Conservation (phyloP, 1,140 invertebrate species). For the Neuroterus valhalla region DNA sequence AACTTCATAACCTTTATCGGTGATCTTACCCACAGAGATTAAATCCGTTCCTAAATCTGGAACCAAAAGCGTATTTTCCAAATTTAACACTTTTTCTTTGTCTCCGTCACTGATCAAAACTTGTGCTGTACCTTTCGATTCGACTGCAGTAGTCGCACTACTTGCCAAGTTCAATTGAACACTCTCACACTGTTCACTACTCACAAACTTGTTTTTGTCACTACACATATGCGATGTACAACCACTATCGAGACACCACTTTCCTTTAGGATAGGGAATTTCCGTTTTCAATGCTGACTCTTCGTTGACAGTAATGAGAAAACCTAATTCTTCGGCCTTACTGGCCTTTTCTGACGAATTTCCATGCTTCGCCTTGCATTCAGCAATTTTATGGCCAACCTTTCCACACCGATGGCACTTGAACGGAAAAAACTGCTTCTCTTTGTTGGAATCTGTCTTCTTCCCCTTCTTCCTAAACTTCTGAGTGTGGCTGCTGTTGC, state of each 20-base stretch:
- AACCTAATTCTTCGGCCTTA: background rate
- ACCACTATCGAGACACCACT: too few relatives aligned
- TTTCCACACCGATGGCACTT: background rate
- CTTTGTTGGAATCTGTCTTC: background rate
- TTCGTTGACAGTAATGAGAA: background rate
- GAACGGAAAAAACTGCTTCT: background rate
- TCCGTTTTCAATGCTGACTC: background rate
- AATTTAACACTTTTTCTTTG: background rate
- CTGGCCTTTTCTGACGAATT: background rate
- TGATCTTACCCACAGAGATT: too few relatives aligned
- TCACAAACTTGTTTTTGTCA: slow-evolving; percentile 8
- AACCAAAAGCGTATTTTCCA: slow-evolving; percentile 34
- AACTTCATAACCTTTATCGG: slow-evolving; percentile 10
- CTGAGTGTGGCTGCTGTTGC: background rate
- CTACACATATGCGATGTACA: slow-evolving; percentile 16
- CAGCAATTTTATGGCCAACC: background rate
- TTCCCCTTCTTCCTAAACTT: slow-evolving; percentile 4
- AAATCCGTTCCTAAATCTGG: slow-evolving; percentile 32
- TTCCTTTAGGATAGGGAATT: background rate
- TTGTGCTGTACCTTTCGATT: slow-evolving; percentile 2
- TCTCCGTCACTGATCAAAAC: background rate
- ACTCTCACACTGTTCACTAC: background rate
- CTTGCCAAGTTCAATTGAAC: slow-evolving; percentile 4
- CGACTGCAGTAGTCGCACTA: slow-evolving; percentile 11
- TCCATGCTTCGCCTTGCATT: background rate